Evolutionary conservation across 2,888 invertebrate species (phyloP).

Genomic region (Sesia apiformis): DNA sequence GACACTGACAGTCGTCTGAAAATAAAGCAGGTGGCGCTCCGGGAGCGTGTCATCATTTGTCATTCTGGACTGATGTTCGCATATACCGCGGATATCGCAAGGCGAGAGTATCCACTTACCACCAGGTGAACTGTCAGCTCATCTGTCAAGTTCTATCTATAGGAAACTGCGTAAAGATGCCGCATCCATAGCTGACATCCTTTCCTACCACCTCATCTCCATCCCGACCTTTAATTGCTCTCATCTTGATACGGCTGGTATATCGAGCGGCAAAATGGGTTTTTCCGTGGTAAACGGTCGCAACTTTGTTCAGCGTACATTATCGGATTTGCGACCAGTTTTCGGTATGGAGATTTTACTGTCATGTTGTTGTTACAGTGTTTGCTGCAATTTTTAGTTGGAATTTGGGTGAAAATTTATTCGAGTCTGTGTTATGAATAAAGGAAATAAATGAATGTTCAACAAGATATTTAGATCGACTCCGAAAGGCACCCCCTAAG

Average conservation of each 20-base stretch:
- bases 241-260: conserved; percentile 73
- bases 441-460: no score
- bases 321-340: conserved; percentile 58
- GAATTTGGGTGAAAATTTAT: background rate
- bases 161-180: background rate
- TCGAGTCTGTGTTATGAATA: no score
- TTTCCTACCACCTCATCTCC: background rate
- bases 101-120: no score
- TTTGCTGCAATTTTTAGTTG: background rate
- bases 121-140: no score
- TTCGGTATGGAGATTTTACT: conserved; percentile 10
- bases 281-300: conserved; percentile 61
- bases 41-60: no score
- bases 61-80: no score
- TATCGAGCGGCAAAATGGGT: conserved; percentile 73
- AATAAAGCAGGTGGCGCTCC: no score
- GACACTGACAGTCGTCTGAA: no score
- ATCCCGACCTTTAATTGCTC: conserved; percentile 68
- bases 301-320: conserved; percentile 62
- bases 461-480: no score
- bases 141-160: no score
- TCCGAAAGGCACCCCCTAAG: no score
- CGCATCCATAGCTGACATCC: conserved; percentile 12
- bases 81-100: no score
- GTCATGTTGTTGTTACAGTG: background rate